Conservation (phyloP, 1,140 invertebrate species). For the Ctenoplectra terminalis region DNA sequence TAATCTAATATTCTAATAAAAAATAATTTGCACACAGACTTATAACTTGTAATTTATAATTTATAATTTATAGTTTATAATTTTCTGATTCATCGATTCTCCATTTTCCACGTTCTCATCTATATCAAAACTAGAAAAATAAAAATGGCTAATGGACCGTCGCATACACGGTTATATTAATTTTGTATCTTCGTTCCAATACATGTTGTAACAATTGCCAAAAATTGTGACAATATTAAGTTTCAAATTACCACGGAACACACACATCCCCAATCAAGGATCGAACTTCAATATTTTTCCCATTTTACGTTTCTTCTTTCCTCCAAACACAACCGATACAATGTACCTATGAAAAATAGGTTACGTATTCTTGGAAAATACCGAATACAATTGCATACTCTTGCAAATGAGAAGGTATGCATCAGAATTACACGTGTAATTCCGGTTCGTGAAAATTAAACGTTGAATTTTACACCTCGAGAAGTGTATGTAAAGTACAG, state of each 20-base stretch:
- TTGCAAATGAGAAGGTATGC: background rate
- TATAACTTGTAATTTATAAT: too few relatives aligned
- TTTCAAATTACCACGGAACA: background rate
- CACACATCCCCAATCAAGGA: background rate
- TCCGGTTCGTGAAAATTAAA: background rate
- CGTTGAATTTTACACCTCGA: background rate
- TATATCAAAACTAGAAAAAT: background rate
- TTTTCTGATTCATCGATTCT: too few relatives aligned
- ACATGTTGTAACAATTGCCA: background rate
- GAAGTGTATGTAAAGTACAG: background rate
- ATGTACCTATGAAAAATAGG: too few relatives aligned
- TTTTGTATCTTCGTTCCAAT: background rate
- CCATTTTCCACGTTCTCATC: too few relatives aligned
- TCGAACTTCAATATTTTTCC: background rate
- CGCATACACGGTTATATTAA: background rate
- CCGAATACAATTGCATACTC: too few relatives aligned
- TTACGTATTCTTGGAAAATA: too few relatives aligned
- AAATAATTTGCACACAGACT: too few relatives aligned
- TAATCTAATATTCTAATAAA: too few relatives aligned
- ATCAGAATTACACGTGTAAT: background rate
- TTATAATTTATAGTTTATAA: too few relatives aligned
- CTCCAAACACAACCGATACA: background rate
- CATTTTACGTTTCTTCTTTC: background rate
- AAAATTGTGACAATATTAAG: background rate
- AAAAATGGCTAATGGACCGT: too few relatives aligned